Percentiles rank a stretch among this genome's conserved stretches.
phyloP scores from a whole-genome alignment of 1,140 invertebrate species.

The Drosophila watanabei region DNA sequence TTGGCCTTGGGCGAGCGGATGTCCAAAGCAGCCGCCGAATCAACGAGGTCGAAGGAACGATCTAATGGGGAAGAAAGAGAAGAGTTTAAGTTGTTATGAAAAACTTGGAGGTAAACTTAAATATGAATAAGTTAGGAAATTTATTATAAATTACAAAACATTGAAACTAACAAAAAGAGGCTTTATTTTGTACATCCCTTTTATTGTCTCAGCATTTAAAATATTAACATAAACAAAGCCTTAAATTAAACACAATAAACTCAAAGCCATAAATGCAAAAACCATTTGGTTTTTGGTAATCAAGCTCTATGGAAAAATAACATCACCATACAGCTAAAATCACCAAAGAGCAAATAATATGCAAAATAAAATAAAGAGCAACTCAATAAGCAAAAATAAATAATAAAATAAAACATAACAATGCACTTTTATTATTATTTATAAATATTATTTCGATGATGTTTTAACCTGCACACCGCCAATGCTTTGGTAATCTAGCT shows the following conservation, averaged over 20 bases:
- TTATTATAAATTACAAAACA: background rate
- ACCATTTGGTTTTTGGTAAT: constrained; percentile 86
- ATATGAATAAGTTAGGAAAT: no score
- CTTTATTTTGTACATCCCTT: no score
- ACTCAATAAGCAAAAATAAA: constrained; percentile 26
- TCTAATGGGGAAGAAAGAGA: constrained; percentile 44
- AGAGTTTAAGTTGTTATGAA: background rate
- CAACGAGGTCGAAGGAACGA: constrained; percentile 79
- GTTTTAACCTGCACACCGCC: constrained; percentile 71
- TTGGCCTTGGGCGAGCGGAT: constrained; percentile 80
- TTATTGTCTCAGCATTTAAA: background rate
- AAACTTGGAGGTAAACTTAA: no score
- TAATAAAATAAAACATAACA: constrained; percentile 4
- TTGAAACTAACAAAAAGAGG: background rate
- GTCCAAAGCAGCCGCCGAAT: constrained; percentile 77
- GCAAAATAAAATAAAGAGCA: constrained; percentile 69
- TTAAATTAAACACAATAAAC: constrained; percentile 32
- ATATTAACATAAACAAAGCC: background rate
- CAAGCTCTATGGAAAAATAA: constrained; percentile 84
- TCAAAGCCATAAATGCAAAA: constrained; percentile 71
- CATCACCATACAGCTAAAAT: constrained; percentile 85
- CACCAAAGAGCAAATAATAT: constrained; percentile 86
- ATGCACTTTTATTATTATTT: background rate
- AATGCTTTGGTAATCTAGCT: constrained; percentile 98
- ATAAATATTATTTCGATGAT: background rate